These are phyloP conservation scores for Cremastinae sp. DNA, from an alignment of 2,888 invertebrate genomes.

Conservation along the genomic window DNA sequence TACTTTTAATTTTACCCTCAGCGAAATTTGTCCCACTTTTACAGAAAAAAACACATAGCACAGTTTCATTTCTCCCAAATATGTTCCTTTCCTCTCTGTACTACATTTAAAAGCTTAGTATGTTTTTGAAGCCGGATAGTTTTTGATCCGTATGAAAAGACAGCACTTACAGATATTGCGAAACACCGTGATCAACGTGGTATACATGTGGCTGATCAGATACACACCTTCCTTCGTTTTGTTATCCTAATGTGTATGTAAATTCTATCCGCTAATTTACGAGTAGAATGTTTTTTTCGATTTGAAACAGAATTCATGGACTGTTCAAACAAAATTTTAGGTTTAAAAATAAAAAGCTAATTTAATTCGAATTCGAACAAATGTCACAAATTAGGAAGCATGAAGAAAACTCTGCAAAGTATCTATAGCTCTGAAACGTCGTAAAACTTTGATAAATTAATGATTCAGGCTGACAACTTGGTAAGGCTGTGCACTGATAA, in stretches of 20 bases:
- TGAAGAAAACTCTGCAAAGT: neutral
- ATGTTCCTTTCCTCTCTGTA: constrained; percentile 24
- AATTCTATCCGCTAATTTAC: too few species aligned
- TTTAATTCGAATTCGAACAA: constrained; percentile 16
- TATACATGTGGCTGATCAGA: constrained; percentile 51
- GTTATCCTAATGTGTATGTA: too few species aligned
- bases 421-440: neutral
- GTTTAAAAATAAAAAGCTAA: too few species aligned
- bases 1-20: constrained; percentile 3
- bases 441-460: constrained; percentile 20
- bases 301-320: too few species aligned
- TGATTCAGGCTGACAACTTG: constrained; percentile 21
- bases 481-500: too few species aligned
- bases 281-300: too few species aligned
- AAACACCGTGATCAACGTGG: constrained; percentile 62
- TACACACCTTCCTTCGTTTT: too few species aligned
- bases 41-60: constrained; percentile 15
- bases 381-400: constrained; percentile 15
- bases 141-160: constrained; percentile 62
- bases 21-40: constrained; percentile 52
- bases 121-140: constrained; percentile 67
- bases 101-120: constrained; percentile 40
- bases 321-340: too few species aligned
- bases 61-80: constrained; percentile 43
- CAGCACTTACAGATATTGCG: constrained; percentile 77